These are phyloP conservation scores for Drosophila pseudoananassae DNA, from an alignment of 1,140 invertebrate genomes.

Conservation along the genomic window DNA sequence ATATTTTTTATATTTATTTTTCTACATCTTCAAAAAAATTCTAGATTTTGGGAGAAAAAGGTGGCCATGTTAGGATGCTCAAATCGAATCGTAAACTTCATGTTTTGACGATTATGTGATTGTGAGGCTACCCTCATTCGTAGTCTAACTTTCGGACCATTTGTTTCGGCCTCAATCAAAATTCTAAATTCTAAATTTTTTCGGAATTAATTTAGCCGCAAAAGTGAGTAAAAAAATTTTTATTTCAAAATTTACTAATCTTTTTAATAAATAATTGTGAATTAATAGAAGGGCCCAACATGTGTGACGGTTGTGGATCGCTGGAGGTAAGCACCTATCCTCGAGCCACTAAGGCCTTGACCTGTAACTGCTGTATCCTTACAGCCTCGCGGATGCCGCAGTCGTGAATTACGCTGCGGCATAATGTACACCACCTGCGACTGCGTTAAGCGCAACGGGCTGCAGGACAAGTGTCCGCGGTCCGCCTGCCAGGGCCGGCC, in stretches of 20 bases:
- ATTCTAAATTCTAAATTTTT: slow-evolving; percentile 60
- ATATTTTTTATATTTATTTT: no score
- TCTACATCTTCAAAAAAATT: no score
- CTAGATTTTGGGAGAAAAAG: not conserved
- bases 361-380: not conserved
- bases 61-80: not conserved
- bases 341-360: not conserved
- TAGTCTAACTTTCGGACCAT: slow-evolving; percentile 39
- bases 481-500: slow-evolving; percentile 88
- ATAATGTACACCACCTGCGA: slow-evolving; percentile 89
- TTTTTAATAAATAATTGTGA: slow-evolving; percentile 16
- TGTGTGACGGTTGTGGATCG: slow-evolving; percentile 77
- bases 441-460: slow-evolving; percentile 90
- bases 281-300: slow-evolving; percentile 41
- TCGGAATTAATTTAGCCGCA: slow-evolving; percentile 22
- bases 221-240: slow-evolving; percentile 32
- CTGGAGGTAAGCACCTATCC: slow-evolving; percentile 66
- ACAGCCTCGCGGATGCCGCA: slow-evolving; percentile 85
- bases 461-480: slow-evolving; percentile 90
- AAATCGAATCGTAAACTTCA: not conserved
- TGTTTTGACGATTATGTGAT: not conserved
- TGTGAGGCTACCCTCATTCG: slow-evolving; percentile 39
- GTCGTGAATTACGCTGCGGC: slow-evolving; percentile 88
- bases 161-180: slow-evolving; percentile 66
- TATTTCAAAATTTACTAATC: not conserved